Evolutionary conservation across 2,113 vertebrate genomes (phyloP).

Genomic region (Centrocercus urophasianus): DNA sequence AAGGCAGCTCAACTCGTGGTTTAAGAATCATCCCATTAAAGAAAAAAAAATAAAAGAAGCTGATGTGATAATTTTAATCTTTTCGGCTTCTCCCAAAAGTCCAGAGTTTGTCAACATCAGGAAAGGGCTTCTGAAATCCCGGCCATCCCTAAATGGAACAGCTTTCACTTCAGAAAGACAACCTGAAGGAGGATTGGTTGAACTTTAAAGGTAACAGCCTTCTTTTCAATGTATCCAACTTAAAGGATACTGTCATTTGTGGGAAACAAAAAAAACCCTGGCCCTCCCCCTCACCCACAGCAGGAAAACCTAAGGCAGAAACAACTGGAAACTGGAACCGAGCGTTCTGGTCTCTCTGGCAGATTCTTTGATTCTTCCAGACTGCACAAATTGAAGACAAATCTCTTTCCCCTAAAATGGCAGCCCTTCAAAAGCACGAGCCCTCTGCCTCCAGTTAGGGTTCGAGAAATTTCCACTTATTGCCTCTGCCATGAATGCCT

Average conservation of each 20-base stretch:
- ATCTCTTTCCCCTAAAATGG: background rate
- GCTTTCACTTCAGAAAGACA: background rate
- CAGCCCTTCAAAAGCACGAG: background rate
- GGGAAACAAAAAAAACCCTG: fast-evolving
- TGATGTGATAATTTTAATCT: background rate
- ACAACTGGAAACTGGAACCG: background rate
- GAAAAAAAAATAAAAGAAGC: background rate
- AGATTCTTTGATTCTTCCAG: background rate
- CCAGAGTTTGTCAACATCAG: background rate
- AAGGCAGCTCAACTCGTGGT: background rate
- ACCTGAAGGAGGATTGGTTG: background rate
- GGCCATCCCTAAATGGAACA: background rate
- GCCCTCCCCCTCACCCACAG: too few species aligned
- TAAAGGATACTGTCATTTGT: background rate
- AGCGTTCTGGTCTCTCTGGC: background rate
- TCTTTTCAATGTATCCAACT: background rate
- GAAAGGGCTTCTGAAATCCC: background rate
- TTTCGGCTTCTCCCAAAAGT: background rate
- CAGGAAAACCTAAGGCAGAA: background rate
- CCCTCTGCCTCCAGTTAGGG: background rate
- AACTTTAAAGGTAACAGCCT: background rate
- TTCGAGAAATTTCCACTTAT: background rate
- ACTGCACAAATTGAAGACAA: background rate
- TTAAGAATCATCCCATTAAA: background rate
- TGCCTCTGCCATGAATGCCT: background rate